Conservation (phyloP, 2,797 vertebrate genomes). For the Myotis daubentonii region DNA sequence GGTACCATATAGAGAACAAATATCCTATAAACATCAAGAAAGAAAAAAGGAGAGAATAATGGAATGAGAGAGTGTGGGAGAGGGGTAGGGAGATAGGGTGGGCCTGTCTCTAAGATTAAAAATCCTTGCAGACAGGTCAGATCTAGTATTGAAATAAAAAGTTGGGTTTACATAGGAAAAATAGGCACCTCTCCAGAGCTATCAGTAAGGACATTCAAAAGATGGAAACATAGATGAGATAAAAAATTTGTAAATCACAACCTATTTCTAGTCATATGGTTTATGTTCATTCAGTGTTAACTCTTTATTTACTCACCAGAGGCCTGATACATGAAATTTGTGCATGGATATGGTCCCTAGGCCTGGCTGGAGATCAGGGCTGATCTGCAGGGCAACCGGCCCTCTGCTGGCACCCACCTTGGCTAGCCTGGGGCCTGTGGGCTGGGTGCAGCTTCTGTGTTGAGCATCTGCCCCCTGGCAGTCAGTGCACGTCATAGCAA, state of each 20-base stretch:
- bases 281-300: neutral
- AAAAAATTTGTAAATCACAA: neutral
- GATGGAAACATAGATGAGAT: neutral
- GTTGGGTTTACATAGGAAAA: neutral
- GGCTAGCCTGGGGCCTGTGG: no score
- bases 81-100: no score
- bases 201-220: neutral
- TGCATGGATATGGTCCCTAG: no score
- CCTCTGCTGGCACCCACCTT: no score
- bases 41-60: neutral
- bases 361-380: no score
- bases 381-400: accelerated
- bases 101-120: neutral
- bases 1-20: neutral
- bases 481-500: no score
- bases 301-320: neutral
- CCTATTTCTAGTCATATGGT: neutral
- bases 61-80: neutral
- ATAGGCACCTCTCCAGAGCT: neutral
- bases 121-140: neutral
- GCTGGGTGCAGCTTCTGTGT: no score
- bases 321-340: no score
- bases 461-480: no score
- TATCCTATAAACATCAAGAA: neutral
- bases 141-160: neutral